These are phyloP conservation scores for Styela clava DNA, from an alignment of 23 tunicate genomes.

Conservation along the genomic window DNA sequence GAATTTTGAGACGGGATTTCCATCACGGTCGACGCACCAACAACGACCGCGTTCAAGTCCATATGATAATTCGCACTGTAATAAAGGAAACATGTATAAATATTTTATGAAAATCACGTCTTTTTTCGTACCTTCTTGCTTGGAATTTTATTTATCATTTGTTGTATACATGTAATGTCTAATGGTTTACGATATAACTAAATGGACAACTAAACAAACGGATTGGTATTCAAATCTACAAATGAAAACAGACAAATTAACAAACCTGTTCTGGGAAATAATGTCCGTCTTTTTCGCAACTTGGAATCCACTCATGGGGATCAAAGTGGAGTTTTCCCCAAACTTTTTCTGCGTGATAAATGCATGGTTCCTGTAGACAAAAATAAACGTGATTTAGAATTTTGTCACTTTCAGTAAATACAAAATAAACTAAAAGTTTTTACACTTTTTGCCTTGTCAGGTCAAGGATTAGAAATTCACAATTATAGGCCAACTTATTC, in stretches of 20 bases:
- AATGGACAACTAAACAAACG: too few species aligned
- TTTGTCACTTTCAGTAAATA: too few species aligned
- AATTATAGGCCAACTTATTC: too few species aligned
- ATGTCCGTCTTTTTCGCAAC: neutral
- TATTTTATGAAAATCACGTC: neutral
- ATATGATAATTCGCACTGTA: slow-evolving; percentile 4
- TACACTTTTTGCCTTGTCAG: too few species aligned
- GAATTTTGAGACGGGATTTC: slow-evolving; percentile 9
- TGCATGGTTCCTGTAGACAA: neutral
- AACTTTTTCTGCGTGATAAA: neutral
- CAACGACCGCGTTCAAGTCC: slow-evolving; percentile 15
- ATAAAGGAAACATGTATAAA: neutral
- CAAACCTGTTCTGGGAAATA: slow-evolving; percentile 10
- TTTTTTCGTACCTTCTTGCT: too few species aligned
- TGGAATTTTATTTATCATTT: too few species aligned
- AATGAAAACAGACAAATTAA: too few species aligned
- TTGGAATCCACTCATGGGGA: slow-evolving; percentile 4
- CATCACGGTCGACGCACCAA: neutral
- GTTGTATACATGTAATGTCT: too few species aligned
- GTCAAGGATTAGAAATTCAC: too few species aligned
- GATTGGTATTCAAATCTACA: too few species aligned
- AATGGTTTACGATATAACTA: too few species aligned
- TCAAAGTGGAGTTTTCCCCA: slow-evolving; percentile 3
- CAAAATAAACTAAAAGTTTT: too few species aligned
- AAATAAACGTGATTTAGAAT: neutral